A percentile compares a stretch with the other conserved stretches of the same genome.
Evolutionary conservation across 37 sponge, comb jelly and placozoan genomes (phyloP).

Genomic region (Cliona cf. orientalis): DNA sequence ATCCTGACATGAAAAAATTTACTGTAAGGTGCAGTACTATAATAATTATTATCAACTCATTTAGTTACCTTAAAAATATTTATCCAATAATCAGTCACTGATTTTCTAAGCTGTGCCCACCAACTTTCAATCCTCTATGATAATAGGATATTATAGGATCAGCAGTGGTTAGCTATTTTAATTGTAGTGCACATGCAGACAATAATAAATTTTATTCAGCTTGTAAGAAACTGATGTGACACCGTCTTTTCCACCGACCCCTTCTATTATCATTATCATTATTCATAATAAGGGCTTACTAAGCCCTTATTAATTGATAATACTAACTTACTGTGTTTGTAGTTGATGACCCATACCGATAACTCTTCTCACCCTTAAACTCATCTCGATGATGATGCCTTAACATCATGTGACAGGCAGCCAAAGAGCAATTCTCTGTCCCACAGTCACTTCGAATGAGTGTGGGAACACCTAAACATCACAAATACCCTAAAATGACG

Average conservation of each 20-base stretch:
- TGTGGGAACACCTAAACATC: slow-evolving; percentile 8
- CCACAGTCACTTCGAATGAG: slow-evolving; percentile 12
- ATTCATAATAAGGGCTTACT: no score
- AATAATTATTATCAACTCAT: no score
- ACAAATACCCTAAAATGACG: no score
- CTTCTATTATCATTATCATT: no score
- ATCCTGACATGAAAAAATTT: no score
- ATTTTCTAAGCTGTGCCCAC: slow-evolving; percentile 17
- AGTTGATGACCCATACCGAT: slow-evolving; percentile 20
- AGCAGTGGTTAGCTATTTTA: not conserved
- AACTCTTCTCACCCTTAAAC: slow-evolving; percentile 6
- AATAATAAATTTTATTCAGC: not conserved
- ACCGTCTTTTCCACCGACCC: no score
- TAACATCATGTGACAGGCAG: slow-evolving; percentile 20
- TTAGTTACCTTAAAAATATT: no score
- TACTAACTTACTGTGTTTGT: slow-evolving; percentile 23
- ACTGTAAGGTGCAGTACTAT: no score
- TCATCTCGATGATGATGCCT: slow-evolving; percentile 21
- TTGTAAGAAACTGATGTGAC: no score
- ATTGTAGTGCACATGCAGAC: not conserved
- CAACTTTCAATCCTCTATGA: slow-evolving; percentile 9
- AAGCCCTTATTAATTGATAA: no score
- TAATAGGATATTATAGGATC: not conserved
- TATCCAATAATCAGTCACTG: no score
- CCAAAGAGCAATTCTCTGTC: slow-evolving; percentile 16